These are phyloP conservation scores for Osmerus eperlanus DNA, from an alignment of 2,113 vertebrate species.

Conservation along the genomic window DNA sequence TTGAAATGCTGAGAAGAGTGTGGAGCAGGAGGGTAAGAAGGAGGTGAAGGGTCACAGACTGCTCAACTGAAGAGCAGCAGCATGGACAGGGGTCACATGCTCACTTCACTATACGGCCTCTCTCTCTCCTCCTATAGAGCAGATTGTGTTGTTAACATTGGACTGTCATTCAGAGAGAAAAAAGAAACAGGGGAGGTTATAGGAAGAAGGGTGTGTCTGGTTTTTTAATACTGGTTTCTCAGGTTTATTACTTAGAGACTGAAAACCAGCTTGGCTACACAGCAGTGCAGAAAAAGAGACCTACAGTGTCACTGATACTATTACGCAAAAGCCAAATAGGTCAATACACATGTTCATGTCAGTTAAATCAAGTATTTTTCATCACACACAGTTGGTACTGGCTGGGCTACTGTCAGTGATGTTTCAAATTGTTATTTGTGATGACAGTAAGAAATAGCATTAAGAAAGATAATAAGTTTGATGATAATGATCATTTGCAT, in stretches of 20 bases:
- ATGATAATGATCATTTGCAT: no score
- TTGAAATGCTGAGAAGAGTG: conserved; percentile 7
- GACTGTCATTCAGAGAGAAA: conserved; percentile 48
- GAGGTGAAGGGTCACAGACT: conserved; percentile 40
- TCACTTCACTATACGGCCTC: conserved; percentile 14
- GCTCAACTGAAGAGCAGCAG: conserved; percentile 5
- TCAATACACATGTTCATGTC: no score
- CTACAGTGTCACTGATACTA: not conserved
- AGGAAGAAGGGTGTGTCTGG: conserved; percentile 43
- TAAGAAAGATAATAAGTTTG: no score
- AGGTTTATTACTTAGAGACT: conserved; percentile 39
- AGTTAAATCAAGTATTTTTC: no score
- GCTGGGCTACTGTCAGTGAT: no score
- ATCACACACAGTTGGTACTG: no score
- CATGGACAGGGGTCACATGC: conserved; percentile 21
- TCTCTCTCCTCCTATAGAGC: conserved; percentile 24
- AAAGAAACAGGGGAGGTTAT: conserved; percentile 44
- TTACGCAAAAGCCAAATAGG: no score
- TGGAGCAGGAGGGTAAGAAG: conserved; percentile 4
- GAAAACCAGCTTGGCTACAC: conserved; percentile 40
- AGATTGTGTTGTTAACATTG: conserved; percentile 47
- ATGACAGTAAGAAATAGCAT: no score
- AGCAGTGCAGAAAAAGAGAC: conserved; percentile 26
- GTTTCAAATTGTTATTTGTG: no score
- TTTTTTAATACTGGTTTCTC: conserved; percentile 63